Base-by-base conservation (phyloP, 2,888 invertebrate genomes). In the Eurois occulta region DNA sequence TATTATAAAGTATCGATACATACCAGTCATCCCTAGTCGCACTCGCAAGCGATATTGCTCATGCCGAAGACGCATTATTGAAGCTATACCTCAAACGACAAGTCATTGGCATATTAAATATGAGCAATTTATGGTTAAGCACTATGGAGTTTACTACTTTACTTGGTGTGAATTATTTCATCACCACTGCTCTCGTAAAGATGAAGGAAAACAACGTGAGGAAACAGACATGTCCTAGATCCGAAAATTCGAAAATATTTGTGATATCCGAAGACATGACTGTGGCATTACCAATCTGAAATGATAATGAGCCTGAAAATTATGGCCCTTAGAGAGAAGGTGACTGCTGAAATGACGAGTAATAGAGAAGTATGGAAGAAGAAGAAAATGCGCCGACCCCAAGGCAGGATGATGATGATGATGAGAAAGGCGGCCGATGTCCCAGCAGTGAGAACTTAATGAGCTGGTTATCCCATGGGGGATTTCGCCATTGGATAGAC, bases 21-120 rank as follows among this genome's bases (percentile, higher is more conserved):
- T 2, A 1, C 24, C 0, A 16, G n/a, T 1, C 41, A 41, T 41
- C 16, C 3, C 41, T 65, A 65, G 8, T 28, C n/a, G n/a, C n/a
- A n/a, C n/a, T n/a, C 67, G 58, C 67, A 84, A 72, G 74, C 58
- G 38, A 82, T 71, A 73, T 69, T 35, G 41, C n/a, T 58, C 38
- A 41, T 35, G 13, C 10, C 1, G 58, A 35, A 48, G 46, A 48
- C 8, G 35, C 32, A 69, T 55, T 64, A 58, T 67, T 24, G 62
- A 62, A 66, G 81, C 18, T 16, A 4, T 81, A 38, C 43, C 64
- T 81, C 64, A 76, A 80, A 62, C 58, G 60, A 41, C 55, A 67
- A 70, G 60, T 67, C 77, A 83, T 67, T 67, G 60, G 38, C 52
- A 62, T 38, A 66, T 41, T 66, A 67, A 69, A 64, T 10, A 76